These are phyloP conservation scores for Leptodactylus fuscus DNA, from an alignment of 2,113 vertebrate genomes.

Conservation along the genomic window DNA sequence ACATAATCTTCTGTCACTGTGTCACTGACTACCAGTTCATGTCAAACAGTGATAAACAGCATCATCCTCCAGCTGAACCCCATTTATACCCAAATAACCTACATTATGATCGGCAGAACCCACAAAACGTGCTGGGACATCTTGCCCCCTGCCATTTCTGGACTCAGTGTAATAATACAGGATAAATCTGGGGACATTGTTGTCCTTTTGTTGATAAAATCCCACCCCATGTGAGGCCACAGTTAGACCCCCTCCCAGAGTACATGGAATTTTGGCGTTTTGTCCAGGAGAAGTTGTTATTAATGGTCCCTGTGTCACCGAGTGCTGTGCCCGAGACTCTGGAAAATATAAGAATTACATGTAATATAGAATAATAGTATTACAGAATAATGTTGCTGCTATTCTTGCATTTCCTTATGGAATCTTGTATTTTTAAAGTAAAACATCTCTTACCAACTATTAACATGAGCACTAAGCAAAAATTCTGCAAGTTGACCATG, in stretches of 20 bases:
- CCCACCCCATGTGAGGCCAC: not conserved
- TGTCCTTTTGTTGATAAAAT: slow-evolving; percentile 38
- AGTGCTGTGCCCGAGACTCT: slow-evolving; percentile 43
- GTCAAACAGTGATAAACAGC: slow-evolving; percentile 21
- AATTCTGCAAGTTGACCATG: not conserved
- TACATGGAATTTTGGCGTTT: not conserved
- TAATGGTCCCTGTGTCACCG: not conserved
- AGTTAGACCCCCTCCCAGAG: slow-evolving; percentile 29
- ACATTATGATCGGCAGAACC: slow-evolving; percentile 14
- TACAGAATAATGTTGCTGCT: not conserved
- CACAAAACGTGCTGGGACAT: slow-evolving; percentile 51
- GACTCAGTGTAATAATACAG: slow-evolving; percentile 16
- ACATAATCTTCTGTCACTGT: not conserved
- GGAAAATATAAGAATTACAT: not conserved
- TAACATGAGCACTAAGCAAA: not conserved
- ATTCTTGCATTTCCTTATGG: not conserved
- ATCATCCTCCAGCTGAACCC: slow-evolving; percentile 13
- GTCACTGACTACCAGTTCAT: not conserved
- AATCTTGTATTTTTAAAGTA: not conserved
- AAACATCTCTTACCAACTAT: not conserved
- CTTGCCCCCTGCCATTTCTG: not conserved
- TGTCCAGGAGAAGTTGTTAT: fast-evolving
- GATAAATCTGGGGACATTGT: not conserved
- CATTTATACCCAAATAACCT: slow-evolving; percentile 47
- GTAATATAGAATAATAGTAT: not conserved